Evolutionary conservation across 2,888 invertebrate genomes (phyloP), one percentile per base, ranked within the genome.

Genomic region (Drosophila robusta): DNA sequence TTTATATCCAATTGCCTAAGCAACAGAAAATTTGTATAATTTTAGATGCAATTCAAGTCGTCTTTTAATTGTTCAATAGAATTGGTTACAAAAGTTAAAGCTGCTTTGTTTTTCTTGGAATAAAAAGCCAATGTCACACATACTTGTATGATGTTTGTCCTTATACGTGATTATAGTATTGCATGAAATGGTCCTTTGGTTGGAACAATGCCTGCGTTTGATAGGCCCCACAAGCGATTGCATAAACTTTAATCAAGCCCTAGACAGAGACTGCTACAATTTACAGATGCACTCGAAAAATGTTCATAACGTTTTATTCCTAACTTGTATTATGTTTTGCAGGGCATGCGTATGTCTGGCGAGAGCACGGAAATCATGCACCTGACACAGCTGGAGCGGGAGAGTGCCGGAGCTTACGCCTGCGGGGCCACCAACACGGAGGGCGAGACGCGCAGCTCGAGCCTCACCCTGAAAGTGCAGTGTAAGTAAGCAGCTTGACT

Each of bases 351-450:
- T 80, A 92, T 92, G 92, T 92, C 92, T 75, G 92, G 92, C 50
- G 92, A 92, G 80, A 90, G 87, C 74, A 86, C 90, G 54, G 92
- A 93, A 90, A 95, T 94, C 70, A 93, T 97, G 85, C 93, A 95
- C 69, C 93, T 97, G 62, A 94, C 94, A 86, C 94, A 94, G 58
- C 93, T 97, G 75, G 94, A 94, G 75, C 93, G 96, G 75, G 94
- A 95, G 76, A 95, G 95, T 80, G 94, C 95, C 0, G 96, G 97
- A 2, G 94, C 95, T 58, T 98, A 97, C 91, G 94, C 96, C 29
- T 97, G 97, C 90, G 94, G 96, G 55, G 97, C 97, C 4, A 93
- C 94, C 68, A 97, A 97, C 90, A 93, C 95, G 1, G 96, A 97
- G 90, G 97, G 97, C 47, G 96, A 96, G 90, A 95, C 96, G 3